These are phyloP conservation scores for Hesperophylax magnus DNA, from an alignment of 1,140 invertebrate species.

Conservation along the genomic window DNA sequence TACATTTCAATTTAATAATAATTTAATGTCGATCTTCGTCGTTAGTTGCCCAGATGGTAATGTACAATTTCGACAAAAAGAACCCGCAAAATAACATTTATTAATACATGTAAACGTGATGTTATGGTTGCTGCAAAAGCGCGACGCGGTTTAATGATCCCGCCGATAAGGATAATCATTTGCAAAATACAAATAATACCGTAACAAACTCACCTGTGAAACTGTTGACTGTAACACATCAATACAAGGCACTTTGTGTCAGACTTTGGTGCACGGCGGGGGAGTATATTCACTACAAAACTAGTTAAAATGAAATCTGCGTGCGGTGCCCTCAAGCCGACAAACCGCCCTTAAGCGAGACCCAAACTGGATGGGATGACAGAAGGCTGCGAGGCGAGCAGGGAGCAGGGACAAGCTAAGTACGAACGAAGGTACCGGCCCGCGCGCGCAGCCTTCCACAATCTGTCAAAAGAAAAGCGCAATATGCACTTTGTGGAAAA, in stretches of 20 bases:
- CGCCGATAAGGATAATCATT: background rate
- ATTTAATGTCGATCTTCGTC: too few relatives aligned
- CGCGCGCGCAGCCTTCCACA: slow-evolving; percentile 39
- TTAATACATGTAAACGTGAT: too few relatives aligned
- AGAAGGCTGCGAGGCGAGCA: background rate
- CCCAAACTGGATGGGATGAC: slow-evolving; percentile 12
- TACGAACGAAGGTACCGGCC: background rate
- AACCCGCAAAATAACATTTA: too few relatives aligned
- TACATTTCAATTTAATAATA: too few relatives aligned
- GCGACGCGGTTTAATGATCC: too few relatives aligned
- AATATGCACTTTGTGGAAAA: background rate
- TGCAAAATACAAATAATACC: background rate
- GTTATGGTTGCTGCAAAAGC: too few relatives aligned
- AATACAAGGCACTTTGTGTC: slow-evolving; percentile 47
- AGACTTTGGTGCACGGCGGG: slow-evolving; percentile 32
- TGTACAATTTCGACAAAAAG: too few relatives aligned
- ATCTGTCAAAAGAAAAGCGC: slow-evolving; percentile 35
- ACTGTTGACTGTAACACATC: slow-evolving; percentile 43
- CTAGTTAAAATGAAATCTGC: slow-evolving; percentile 37
- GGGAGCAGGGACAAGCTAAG: background rate
- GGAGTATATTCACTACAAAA: slow-evolving; percentile 41
- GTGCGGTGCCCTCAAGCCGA: background rate
- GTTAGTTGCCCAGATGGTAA: too few relatives aligned
- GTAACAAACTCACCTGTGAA: slow-evolving; percentile 29
- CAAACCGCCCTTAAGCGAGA: slow-evolving; percentile 33